Conservation (phyloP, 1,140 invertebrate genomes). For the Sinella curviseta region DNA sequence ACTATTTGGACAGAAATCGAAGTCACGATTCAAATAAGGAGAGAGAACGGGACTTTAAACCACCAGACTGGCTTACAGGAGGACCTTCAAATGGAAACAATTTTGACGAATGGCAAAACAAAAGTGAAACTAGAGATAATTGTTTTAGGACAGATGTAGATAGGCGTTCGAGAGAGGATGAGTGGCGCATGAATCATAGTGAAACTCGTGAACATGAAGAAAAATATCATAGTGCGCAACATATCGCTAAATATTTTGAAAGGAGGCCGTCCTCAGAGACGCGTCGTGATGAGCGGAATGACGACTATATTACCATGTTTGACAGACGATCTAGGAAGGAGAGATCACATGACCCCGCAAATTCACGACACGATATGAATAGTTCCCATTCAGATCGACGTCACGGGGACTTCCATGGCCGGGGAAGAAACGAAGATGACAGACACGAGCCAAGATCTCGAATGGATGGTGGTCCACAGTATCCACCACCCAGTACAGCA, state of each 20-base stretch:
- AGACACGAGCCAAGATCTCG: slow-evolving; percentile 2
- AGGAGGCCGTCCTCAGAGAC: background rate
- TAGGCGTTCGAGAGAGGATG: background rate
- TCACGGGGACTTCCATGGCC: background rate
- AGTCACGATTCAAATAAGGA: background rate
- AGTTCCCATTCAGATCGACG: too few relatives aligned
- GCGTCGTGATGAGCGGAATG: background rate
- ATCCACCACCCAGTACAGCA: background rate
- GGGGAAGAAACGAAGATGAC: background rate
- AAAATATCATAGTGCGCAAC: background rate
- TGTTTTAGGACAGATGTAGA: background rate
- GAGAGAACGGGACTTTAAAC: too few relatives aligned
- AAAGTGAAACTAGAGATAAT: background rate
- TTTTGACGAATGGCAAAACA: background rate
- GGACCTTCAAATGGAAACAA: background rate
- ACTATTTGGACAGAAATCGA: background rate
- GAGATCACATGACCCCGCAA: background rate
- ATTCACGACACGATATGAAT: background rate
- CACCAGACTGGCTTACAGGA: background rate
- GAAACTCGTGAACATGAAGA: background rate
- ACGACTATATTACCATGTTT: background rate
- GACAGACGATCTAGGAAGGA: background rate
- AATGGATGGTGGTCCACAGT: background rate
- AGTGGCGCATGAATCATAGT: background rate
- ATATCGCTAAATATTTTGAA: background rate